Base-by-base conservation (phyloP, 2,888 invertebrate species). In the Pocota personata region DNA sequence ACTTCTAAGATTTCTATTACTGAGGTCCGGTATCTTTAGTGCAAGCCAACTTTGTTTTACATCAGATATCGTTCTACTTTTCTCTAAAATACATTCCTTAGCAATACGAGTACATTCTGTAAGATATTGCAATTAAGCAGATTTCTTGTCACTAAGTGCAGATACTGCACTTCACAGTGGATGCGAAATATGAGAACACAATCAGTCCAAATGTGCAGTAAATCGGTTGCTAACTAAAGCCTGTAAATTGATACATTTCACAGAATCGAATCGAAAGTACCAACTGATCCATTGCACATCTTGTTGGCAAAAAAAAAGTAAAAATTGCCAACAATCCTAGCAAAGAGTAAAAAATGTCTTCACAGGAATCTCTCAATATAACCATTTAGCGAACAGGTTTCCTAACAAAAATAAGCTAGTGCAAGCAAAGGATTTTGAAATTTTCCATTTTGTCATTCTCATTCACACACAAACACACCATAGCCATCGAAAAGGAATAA, bases 371-470 rank as follows among this genome's bases (percentile, higher is more conserved):
- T 32, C 55, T 55, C n/a, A 35, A 72, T 58, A 62, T 48, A 43
- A 4, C 14, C 27, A n/a, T 27, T 50, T 27, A n/a, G 58, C 8
- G 58, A 80, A 73, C 73, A 73, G 80, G 80, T 80, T 80, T 80
- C 57, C 35, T 21, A 43, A 16, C 50, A 8, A 14, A 48, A 46
- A 64, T 40, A 12, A 48, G 30, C 10, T 8, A 40, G 5, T 60
- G 14, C 24, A 73, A 62, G 30, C 37, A n/a, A 21, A 16, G 46
- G 40, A 52, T 75, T 40, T 40, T 82, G 69, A 82, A 67, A 75
- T 69, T 76, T 82, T 69, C 82, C 82, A 76, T 82, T 82, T 82
- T 76, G 67, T 75, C 82, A 75, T 75, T 67, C 75, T 40, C 43
- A 62, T 37, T 7, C 19, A 35, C 64, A 55, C 24, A 55, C 24